Evolutionary conservation across 2,113 vertebrate species (phyloP), one percentile per base, ranked within the genome.

Genomic region (Tachycineta bicolor): DNA sequence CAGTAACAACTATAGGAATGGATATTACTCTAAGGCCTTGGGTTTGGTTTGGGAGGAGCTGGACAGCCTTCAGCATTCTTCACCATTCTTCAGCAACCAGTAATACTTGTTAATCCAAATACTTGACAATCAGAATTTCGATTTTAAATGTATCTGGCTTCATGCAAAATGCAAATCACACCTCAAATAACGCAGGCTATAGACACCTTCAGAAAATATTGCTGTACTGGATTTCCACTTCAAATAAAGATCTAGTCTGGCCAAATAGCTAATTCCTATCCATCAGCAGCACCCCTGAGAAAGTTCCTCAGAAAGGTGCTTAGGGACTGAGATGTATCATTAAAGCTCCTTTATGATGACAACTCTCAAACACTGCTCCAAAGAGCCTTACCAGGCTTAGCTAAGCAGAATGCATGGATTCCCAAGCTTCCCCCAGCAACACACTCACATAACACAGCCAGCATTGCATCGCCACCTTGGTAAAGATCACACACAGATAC

Each of bases 71-170:
- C 69, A 92, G 91, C 44, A 4, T 44, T 79, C 33, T 22, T 37
- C 37, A 37, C 37, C 37, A 37, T 37, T 37, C 37, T 37, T 37
- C 9, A 37, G 22, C 52, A 83, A 90, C 93, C 74, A 75, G 95
- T 75, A 93, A 91, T 92, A 94, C 91, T 90, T 90, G 93, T 81
- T 90, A 90, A 92, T 80, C 79, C 60, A 75, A 96, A 90, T 5
- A 94, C 64, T 1, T 87, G 44, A 78, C 89, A 89, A 87, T 44
- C 33, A 59, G 44, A 86, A 90, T 90, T 89, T 47, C 19, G 34
- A 63, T 83, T 92, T 90, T 33, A 92, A 81, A 81, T 78, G 11
- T 7, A 18, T 18, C 47, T 85, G 53, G 44, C 47, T 63, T 56
- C 25, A 63, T 39, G 73, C 19, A 90, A 95, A 92, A 93, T 22